phyloP scores from a whole-genome alignment of 1,140 invertebrate species.

The Drosophila orena region DNA sequence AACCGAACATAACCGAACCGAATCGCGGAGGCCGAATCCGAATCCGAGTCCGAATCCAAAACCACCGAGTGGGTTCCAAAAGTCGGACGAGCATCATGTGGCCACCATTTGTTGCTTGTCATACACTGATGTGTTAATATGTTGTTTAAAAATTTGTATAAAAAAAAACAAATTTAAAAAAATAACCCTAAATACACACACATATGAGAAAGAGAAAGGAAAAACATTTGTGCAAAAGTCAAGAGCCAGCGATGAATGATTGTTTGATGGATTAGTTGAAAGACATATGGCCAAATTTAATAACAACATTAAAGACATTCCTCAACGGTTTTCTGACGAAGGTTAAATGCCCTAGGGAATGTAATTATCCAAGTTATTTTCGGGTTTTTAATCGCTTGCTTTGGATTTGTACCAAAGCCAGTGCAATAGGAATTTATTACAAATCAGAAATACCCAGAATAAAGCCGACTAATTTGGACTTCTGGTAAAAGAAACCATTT shows the following conservation, averaged over 20 bases:
- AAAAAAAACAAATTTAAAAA: constrained; percentile 3
- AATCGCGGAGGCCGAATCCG: not conserved
- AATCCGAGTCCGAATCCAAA: not conserved
- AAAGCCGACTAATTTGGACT: too few relatives aligned
- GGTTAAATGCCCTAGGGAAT: constrained; percentile 15
- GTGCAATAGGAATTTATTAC: too few relatives aligned
- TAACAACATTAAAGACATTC: constrained; percentile 12
- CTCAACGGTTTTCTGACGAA: constrained; percentile 4
- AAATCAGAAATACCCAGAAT: too few relatives aligned
- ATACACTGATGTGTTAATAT: constrained; percentile 79
- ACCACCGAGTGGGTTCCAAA: constrained; percentile 3
- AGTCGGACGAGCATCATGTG: constrained; percentile 70
- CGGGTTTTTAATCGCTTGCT: not conserved
- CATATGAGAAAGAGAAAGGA: constrained; percentile 35
- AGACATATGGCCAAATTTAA: constrained; percentile 44
- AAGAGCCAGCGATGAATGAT: constrained; percentile 53
- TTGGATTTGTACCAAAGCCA: not conserved
- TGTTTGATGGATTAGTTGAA: constrained; percentile 73
- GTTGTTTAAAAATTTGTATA: constrained; percentile 51
- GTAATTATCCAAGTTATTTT: not conserved
- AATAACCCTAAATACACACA: constrained; percentile 7
- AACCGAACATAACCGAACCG: constrained; percentile 33
- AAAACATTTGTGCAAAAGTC: constrained; percentile 31
- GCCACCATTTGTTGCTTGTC: constrained; percentile 63
- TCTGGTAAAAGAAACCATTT: not conserved